Evolutionary conservation across 2,888 invertebrate species (phyloP), one percentile per base, ranked within the genome.

Genomic region (Malacosoma neustria): DNA sequence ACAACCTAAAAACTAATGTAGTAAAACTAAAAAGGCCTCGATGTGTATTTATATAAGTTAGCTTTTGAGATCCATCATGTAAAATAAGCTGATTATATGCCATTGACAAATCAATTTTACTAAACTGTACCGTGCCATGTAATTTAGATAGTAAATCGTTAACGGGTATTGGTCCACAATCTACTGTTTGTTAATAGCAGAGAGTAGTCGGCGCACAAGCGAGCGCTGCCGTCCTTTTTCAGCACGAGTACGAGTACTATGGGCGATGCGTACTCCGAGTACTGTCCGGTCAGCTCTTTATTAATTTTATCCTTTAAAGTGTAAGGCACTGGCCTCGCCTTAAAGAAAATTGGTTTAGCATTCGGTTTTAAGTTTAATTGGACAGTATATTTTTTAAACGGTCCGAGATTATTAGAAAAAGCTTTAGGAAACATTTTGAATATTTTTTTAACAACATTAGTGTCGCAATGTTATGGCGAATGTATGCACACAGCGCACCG

Each of bases 81-180:
- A n/a, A n/a, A n/a, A n/a, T n/a, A n/a, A n/a, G n/a, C n/a, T n/a
- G n/a, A n/a, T n/a, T n/a, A n/a, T n/a, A n/a, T n/a, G n/a, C n/a
- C n/a, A n/a, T n/a, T n/a, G n/a, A n/a, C n/a, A n/a, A n/a, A n/a
- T n/a, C n/a, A n/a, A n/a, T n/a, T n/a, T n/a, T n/a, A n/a, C n/a
- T n/a, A n/a, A n/a, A n/a, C n/a, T n/a, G n/a, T n/a, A n/a, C n/a
- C n/a, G 22, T 7, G 22, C 47, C 47, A 12, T 47, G 36, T 13
- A 54, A 33, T 29, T 46, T 49, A 2, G 49, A 34, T 37, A 50
- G 49, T 11, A 53, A 32, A 5, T 49, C 45, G 2, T 37, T 39
- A 2, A 43, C 30, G 54, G 51, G 22, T 51, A 54, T 29, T 54
- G 37, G 13, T 54, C 54, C 1, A 50, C 22, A 1, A 40, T 6